Base-by-base conservation (phyloP, 2,888 invertebrate genomes). In the Catocala sponsa region DNA sequence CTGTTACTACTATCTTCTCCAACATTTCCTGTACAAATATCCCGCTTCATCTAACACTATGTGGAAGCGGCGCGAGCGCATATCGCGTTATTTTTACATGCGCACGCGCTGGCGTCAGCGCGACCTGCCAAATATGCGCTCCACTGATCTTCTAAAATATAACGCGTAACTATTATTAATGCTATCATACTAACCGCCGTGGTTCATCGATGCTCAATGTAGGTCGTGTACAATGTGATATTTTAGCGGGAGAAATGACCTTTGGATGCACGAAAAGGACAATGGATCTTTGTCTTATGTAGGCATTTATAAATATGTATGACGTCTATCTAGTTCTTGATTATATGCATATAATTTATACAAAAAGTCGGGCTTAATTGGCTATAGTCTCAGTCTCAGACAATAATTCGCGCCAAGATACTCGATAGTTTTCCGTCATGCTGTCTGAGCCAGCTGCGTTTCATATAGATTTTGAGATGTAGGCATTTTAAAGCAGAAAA, bases 71-170 rank as follows among this genome's bases (percentile, higher is more conserved):
- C 73, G 70, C 76, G 59, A n/a, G 65, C 62, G 67, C 66, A 67
- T 60, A 49, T 59, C 50, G 63, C 63, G 71, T 80, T 78, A 78
- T 81, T 82, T 81, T 78, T 78, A 77, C 65, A 65, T 72, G 77
- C 73, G 66, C 71, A 32, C 46, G 63, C 73, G 72, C 78, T 72
- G 68, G 73, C 76, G 72, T 70, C 68, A 62, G 79, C 80, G 79
- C 84, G 91, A 86, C 91, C 90, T 92, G 93, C 93, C 93, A 92
- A 92, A 81, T 83, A 91, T 91, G 83, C 85, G 89, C 72, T 89
- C 90, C 85, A 91, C 82, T 92, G 90, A 89, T 90, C 92, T 92
- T 89, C 87, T 86, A 55, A 59, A 76, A 67, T 74, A 74, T 67
- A 72, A 68, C 57, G 68, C 65, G 67, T 56, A n/a, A 57, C 73